phyloP scores from a whole-genome alignment of 2,888 invertebrate genomes.

The Zootermopsis nevadensis region DNA sequence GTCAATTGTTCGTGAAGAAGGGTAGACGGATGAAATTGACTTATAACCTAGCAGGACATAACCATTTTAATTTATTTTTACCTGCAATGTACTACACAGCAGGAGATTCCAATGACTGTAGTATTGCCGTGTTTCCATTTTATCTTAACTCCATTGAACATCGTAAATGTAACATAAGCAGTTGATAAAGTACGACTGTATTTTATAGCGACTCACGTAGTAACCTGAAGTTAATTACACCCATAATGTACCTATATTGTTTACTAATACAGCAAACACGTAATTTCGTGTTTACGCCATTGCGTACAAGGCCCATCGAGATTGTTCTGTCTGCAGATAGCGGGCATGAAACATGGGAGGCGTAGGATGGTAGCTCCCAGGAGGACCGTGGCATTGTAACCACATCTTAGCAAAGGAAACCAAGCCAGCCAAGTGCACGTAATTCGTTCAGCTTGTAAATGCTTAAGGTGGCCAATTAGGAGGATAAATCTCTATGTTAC shows the following conservation, averaged over 20 bases:
- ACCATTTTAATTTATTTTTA: no score
- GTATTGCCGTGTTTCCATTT: background rate
- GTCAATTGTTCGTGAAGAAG: no score
- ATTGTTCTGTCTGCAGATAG: conserved; percentile 10
- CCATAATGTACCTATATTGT: conserved; percentile 14
- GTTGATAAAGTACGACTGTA: background rate
- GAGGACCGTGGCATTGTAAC: background rate
- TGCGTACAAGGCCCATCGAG: conserved; percentile 9
- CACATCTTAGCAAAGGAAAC: conserved; percentile 33
- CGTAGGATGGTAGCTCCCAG: background rate
- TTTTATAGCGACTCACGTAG: conserved; percentile 5
- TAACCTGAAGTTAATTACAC: conserved; percentile 11
- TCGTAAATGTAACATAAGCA: no score
- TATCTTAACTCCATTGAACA: no score
- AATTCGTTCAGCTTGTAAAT: conserved; percentile 41
- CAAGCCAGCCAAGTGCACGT: background rate
- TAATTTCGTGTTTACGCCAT: conserved; percentile 29
- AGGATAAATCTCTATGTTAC: conserved; percentile 41
- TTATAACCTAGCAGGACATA: no score
- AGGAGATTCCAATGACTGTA: background rate
- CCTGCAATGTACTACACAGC: no score
- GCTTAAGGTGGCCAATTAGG: conserved; percentile 40
- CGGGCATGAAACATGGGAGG: conserved; percentile 34
- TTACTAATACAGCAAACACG: background rate
- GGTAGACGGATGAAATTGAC: no score